Base-by-base conservation (phyloP, 2,888 invertebrate species). In the Seira musarum region DNA sequence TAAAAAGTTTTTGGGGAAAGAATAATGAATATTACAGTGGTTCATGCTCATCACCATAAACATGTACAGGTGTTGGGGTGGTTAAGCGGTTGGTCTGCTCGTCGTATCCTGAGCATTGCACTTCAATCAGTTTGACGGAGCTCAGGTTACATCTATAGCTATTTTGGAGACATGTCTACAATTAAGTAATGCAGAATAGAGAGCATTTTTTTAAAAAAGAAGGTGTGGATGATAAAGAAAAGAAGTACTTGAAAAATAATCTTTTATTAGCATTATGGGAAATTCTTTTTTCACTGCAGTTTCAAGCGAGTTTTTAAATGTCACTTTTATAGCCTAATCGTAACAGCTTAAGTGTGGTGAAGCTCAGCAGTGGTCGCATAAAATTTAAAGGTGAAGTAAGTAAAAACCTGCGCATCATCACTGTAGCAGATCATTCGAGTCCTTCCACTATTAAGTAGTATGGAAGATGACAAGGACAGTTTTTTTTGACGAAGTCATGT, bases 271-370 rank as follows among this genome's bases (percentile, higher is more conserved):
- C 49, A 71, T 67, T 22, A 67, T 71, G 78, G 68, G 78, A 79
- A 66, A 60, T 61, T 25, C 70, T 63, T 17, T 49, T 67, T 63
- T 72, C 40, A 25, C 24, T 79, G 72, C 13, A 13, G 40, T n/a
- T n/a, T n/a, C n/a, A 13, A 40, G 64, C 78, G 72, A 72, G 72
- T 72, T 77, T 66, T 71, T 49, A 79, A 79, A 79, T 79, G 72
- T 79, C 78, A 72, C 78, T 63, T 67, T 72, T 40, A 40, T 40
- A 8, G 13, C 40, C 40, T 13, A 40, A 79, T 71, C 72, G 64
- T 66, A 77, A 64, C 46, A 72, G 46, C 63, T 49, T 35, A 72
- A 49, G 61, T n/a, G n/a, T 46, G 63, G 24, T 30, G 63, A 64
- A 22, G 64, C 24, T 53, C 10, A 21, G 25, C 49, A 64, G 64